These are phyloP conservation scores for Tupaia tana DNA, from an alignment of 2,113 vertebrate species.

Conservation along the genomic window DNA sequence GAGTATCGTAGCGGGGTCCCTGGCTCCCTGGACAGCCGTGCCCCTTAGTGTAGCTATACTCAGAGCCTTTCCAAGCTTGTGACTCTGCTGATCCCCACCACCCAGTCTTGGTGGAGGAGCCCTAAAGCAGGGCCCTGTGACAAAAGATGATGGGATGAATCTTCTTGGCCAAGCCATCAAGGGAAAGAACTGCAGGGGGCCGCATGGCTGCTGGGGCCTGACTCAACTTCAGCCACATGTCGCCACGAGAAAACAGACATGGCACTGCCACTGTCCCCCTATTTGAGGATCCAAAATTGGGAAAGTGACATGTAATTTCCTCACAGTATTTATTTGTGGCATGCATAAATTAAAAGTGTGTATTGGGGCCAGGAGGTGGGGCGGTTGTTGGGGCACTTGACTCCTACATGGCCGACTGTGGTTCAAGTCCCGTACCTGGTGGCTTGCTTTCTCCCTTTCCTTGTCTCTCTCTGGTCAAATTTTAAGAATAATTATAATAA, in stretches of 20 bases:
- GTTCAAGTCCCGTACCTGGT: too few species aligned
- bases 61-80: not conserved
- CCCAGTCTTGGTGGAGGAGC: not conserved
- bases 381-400: too few species aligned
- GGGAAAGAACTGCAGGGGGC: not conserved
- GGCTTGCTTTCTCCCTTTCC: too few species aligned
- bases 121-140: not conserved
- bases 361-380: too few species aligned
- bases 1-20: not conserved
- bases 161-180: not conserved
- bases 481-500: too few species aligned
- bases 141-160: not conserved
- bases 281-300: not conserved
- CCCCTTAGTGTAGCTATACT: not conserved
- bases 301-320: not conserved
- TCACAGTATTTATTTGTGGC: not conserved
- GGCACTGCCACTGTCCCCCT: not conserved
- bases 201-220: not conserved
- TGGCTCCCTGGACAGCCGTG: not conserved
- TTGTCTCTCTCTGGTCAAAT: too few species aligned
- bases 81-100: fast-evolving
- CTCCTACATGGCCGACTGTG: too few species aligned
- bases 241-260: not conserved
- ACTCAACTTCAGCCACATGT: not conserved
- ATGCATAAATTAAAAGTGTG: not conserved